Base-by-base conservation (phyloP, 2,888 invertebrate genomes). In the Hyposoter didymator region DNA sequence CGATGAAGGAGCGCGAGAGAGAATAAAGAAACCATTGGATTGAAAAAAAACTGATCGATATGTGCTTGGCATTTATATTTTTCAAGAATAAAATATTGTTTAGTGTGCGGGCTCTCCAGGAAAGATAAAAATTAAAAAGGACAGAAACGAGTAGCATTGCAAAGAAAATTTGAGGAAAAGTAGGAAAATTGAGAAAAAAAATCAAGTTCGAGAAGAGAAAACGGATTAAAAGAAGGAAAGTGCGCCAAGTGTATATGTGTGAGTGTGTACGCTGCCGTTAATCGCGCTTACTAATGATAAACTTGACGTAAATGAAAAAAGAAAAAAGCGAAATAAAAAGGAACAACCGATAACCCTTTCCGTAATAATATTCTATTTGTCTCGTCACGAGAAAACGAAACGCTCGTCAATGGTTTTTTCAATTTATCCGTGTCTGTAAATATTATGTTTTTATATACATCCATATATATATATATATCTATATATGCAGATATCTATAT, bases 41-140 rank as follows among this genome's bases (percentile, higher is more conserved):
- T 66, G 55, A 49, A 87, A 59, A 75, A 39, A 87, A 78, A 88
- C 87, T 90, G 91, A 90, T 89, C 89, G 91, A 91, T 92, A 35
- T 92, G 89, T 89, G 92, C 92, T 93, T 93, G 88, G 92, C 91
- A 92, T 91, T 92, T 92, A 92, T 91, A 91, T 93, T 93, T 93
- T 92, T 92, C 89, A 86, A 88, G 85, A 82, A 87, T 80, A 86
- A 86, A 88, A 84, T 88, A 87, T 88, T 85, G 75, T 87, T 73
- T 87, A 83, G 84, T 49, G 69, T 72, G 85, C 81, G 35, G 55
- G 49, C 64, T 66, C 72, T 86, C 81, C 76, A 76, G 69, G 75
- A 78, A 74, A 39, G 84, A 82, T 70, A 79, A 67, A 74, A 52
- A 78, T 73, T 47, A 22, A 80, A 55, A 39, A 45, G 28, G 19